Conservation (phyloP, 92 coral and sea anemone genomes). For the Chrysogorgia sp. region DNA sequence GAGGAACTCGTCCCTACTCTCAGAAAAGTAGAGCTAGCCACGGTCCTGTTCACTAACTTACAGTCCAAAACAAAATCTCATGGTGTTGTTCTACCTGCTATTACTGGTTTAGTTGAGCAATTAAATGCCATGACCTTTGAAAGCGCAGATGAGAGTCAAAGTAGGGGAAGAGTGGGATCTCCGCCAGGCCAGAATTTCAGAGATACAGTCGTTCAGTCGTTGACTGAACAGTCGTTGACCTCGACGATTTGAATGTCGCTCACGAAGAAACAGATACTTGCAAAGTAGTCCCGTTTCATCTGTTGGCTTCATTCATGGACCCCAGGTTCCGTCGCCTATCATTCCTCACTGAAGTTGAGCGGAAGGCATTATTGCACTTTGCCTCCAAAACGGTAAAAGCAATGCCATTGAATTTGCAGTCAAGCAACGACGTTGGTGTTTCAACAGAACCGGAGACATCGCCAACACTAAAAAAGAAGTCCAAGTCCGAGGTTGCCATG, state of each 20-base stretch:
- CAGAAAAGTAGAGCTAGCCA: slow-evolving; percentile 17
- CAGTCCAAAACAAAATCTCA: slow-evolving; percentile 24
- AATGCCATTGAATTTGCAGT: background rate
- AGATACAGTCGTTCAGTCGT: slow-evolving; percentile 20
- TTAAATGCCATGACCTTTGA: slow-evolving; percentile 19
- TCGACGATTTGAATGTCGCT: slow-evolving; percentile 13
- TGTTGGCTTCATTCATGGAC: slow-evolving; percentile 38
- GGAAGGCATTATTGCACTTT: slow-evolving; percentile 22
- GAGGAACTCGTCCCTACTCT: slow-evolving; percentile 18
- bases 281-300: slow-evolving; percentile 9
- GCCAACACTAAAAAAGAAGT: background rate
- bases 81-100: slow-evolving; percentile 31
- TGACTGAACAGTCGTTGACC: slow-evolving; percentile 17
- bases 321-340: slow-evolving; percentile 27
- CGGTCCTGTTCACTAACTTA: slow-evolving; percentile 15
- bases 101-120: slow-evolving; percentile 25
- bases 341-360: slow-evolving; percentile 28
- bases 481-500: slow-evolving; percentile 21
- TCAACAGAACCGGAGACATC: background rate
- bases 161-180: background rate
- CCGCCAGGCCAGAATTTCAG: slow-evolving; percentile 25
- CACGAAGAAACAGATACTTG: slow-evolving; percentile 2
- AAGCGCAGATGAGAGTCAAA: background rate
- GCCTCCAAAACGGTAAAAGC: slow-evolving; percentile 11
- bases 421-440: background rate